Conservation (phyloP, 1,140 invertebrate genomes). For the Heliothis virescens region DNA sequence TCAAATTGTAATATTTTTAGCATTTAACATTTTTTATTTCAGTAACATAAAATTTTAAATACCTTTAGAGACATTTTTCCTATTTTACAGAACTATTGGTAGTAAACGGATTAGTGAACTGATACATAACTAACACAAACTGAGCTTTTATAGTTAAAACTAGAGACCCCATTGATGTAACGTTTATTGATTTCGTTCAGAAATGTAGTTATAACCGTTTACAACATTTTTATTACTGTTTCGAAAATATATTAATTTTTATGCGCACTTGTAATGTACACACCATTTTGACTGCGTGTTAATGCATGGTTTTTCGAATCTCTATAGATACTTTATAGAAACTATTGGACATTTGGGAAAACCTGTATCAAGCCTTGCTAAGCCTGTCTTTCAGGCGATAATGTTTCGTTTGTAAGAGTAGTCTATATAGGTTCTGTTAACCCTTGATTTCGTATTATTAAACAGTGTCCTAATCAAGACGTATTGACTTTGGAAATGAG, state of each 20-base stretch:
- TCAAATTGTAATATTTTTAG: no score
- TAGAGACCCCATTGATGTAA: background rate
- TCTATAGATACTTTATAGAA: no score
- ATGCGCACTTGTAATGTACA: background rate
- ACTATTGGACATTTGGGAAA: no score
- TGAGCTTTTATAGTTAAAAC: conserved; percentile 24
- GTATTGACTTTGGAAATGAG: no score
- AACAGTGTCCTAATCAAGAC: no score
- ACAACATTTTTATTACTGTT: conserved; percentile 35
- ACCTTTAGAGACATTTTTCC: conserved; percentile 19
- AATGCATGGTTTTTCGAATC: no score
- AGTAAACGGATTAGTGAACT: background rate
- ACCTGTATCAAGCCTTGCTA: no score
- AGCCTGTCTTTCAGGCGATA: no score
- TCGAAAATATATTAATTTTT: background rate
- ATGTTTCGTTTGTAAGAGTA: no score
- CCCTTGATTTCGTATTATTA: no score
- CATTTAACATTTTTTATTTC: no score
- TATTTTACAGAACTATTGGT: background rate
- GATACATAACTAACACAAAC: background rate
- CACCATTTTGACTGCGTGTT: background rate
- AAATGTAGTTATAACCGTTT: background rate
- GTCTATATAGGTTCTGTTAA: no score
- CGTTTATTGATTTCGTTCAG: conserved; percentile 11
- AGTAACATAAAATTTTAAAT: background rate